Evolutionary conservation across 23 tunicate species (phyloP).

Genomic region (Oikopleura albicans): DNA sequence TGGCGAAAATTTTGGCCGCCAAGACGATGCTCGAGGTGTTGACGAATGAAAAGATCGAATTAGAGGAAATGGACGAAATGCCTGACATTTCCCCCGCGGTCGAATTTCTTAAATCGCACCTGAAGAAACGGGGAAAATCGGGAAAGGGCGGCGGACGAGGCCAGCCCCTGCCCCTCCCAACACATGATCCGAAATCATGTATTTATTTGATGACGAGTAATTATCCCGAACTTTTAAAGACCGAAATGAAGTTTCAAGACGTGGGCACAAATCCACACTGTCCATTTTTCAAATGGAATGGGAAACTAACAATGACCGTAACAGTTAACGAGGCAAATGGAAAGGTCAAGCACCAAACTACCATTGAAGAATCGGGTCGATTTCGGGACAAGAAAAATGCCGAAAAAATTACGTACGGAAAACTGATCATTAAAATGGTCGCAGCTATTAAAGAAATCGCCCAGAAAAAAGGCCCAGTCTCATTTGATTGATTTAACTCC

Average conservation of each 20-base stretch:
- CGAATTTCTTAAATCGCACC: not conserved
- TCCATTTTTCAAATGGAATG: too few species aligned
- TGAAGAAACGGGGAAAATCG: too few species aligned
- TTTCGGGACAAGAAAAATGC: not conserved
- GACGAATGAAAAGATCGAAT: not conserved
- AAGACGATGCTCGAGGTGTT: not conserved
- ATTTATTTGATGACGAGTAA: not conserved
- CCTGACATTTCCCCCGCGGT: not conserved
- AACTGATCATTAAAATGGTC: not conserved
- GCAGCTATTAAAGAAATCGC: too few species aligned
- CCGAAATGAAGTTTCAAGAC: not conserved
- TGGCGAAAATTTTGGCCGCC: not conserved
- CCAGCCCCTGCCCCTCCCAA: not conserved
- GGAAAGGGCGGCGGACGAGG: not conserved
- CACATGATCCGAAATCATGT: not conserved
- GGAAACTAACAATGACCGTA: too few species aligned
- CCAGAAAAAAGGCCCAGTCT: too few species aligned
- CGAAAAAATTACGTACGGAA: not conserved
- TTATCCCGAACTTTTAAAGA: not conserved
- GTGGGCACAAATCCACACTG: not conserved
- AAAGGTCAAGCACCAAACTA: too few species aligned
- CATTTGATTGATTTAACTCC: too few species aligned
- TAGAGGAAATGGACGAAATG: not conserved
- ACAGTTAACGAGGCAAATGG: too few species aligned
- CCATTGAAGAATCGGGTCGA: too few species aligned